A percentile compares a stretch with the other conserved stretches of the same genome.
These are phyloP conservation scores for Tiliacea aurago DNA, from an alignment of 2,888 invertebrate species.

Conservation along the genomic window DNA sequence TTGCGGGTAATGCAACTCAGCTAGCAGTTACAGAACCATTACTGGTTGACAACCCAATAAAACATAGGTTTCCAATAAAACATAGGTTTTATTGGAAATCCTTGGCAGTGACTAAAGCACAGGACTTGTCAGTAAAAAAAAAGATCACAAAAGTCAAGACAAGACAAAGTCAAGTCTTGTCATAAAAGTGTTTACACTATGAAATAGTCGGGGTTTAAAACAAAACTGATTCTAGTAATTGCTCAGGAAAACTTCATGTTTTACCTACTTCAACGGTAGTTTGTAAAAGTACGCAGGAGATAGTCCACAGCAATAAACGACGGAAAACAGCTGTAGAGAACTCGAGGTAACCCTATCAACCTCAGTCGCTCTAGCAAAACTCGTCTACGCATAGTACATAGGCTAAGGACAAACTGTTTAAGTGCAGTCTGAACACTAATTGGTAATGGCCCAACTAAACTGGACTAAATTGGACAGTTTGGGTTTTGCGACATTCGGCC, in stretches of 20 bases:
- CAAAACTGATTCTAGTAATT: not conserved
- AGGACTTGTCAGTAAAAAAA: not conserved
- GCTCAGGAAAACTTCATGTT: not conserved
- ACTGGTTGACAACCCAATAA: not conserved
- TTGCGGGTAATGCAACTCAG: not conserved
- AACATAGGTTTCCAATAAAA: not conserved
- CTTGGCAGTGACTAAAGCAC: not conserved
- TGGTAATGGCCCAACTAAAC: constrained; percentile 70
- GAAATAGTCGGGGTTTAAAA: not conserved
- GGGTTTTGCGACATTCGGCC: constrained; percentile 33
- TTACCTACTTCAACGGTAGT: not conserved
- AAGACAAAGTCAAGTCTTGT: too few species aligned
- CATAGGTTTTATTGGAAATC: not conserved
- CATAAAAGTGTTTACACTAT: not conserved
- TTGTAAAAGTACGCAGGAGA: not conserved
- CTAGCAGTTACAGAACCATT: not conserved
- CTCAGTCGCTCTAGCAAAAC: constrained; percentile 26
- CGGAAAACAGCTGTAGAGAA: not conserved
- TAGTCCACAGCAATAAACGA: not conserved
- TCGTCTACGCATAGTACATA: constrained; percentile 53
- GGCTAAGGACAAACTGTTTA: constrained; percentile 73
- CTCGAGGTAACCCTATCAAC: constrained; percentile 46
- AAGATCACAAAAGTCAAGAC: too few species aligned
- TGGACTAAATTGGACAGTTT: constrained; percentile 60
- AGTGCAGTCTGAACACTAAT: constrained; percentile 69